phyloP scores from a whole-genome alignment of 2,888 invertebrate species.

The Lysandra coridon region DNA sequence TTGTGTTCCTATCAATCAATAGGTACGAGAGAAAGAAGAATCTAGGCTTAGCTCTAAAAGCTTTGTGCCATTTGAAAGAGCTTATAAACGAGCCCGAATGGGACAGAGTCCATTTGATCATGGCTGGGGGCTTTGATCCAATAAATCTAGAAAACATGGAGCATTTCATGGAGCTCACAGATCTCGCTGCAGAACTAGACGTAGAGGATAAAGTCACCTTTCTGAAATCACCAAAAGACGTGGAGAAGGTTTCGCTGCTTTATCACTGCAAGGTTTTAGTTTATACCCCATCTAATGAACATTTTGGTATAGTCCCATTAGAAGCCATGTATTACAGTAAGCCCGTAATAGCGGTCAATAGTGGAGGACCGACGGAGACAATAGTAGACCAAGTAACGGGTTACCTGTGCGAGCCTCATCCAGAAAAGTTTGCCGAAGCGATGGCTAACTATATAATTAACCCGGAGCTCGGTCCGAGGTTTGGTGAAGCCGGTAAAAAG shows the following conservation, averaged over 20 bases:
- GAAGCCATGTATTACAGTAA: conserved; percentile 98
- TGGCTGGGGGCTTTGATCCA: conserved; percentile 98
- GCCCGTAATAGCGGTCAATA: conserved; percentile 96
- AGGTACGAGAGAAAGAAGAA: conserved; percentile 98
- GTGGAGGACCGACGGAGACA: conserved; percentile 98
- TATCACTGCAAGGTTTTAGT: conserved; percentile 88
- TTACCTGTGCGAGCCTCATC: conserved; percentile 86
- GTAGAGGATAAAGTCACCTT: conserved; percentile 88
- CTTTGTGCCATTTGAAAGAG: conserved; percentile 85
- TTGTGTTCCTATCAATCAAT: conserved; percentile 95
- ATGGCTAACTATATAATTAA: conserved; percentile 86
- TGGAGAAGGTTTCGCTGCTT: conserved; percentile 91
- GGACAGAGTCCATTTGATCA: conserved; percentile 88
- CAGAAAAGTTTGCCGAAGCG: conserved; percentile 87
- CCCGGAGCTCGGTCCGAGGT: conserved; percentile 79
- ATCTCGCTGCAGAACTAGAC: conserved; percentile 82
- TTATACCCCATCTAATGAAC: conserved; percentile 98
- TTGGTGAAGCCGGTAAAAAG: conserved; percentile 88
- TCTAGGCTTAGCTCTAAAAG: conserved; percentile 90
- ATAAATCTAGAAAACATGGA: conserved; percentile 93
- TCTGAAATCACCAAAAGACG: conserved; percentile 92
- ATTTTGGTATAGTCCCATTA: conserved; percentile 99
- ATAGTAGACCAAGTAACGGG: conserved; percentile 90
- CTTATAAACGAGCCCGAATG: conserved; percentile 79
- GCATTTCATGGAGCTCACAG: conserved; percentile 88